Evolutionary conservation across 1,140 invertebrate genomes (phyloP).

Genomic region (Lasioglossum baleicum): DNA sequence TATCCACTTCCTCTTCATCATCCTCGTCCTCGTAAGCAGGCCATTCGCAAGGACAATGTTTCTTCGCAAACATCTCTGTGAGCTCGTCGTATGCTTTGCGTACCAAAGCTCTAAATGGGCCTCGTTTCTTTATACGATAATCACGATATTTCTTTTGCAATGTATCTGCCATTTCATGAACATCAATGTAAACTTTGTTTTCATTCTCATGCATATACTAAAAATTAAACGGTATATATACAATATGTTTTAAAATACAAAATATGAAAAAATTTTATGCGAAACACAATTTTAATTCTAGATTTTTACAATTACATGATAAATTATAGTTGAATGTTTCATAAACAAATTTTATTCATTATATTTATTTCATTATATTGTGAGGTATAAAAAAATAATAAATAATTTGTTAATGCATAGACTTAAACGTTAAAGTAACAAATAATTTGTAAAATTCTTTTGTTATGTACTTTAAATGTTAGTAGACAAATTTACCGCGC

Average conservation of each 20-base stretch:
- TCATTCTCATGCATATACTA: constrained; percentile 87
- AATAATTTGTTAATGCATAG: background rate
- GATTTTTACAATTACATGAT: too few relatives aligned
- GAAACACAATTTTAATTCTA: background rate
- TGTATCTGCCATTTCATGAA: constrained; percentile 86
- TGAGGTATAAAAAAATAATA: too few relatives aligned
- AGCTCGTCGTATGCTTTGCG: constrained; percentile 81
- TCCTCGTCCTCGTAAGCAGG: constrained; percentile 77
- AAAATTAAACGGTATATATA: background rate
- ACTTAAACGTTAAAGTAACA: background rate
- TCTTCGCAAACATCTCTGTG: constrained; percentile 74
- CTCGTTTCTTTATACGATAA: constrained; percentile 85
- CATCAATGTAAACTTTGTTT: constrained; percentile 86
- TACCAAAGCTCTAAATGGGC: constrained; percentile 84
- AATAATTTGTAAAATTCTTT: background rate
- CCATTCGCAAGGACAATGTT: constrained; percentile 56
- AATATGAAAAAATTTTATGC: background rate
- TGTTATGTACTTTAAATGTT: background rate
- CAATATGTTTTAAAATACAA: too few relatives aligned
- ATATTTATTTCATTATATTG: background rate
- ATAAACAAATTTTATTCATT: background rate
- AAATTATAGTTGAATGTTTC: background rate
- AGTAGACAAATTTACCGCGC: constrained; percentile 7
- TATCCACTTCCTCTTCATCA: constrained; percentile 81
- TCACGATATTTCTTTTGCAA: constrained; percentile 86